A percentile compares a stretch with the other conserved stretches of the same genome.
Conservation (phyloP, 2,113 vertebrate species). For the Condylura cristata region DNA sequence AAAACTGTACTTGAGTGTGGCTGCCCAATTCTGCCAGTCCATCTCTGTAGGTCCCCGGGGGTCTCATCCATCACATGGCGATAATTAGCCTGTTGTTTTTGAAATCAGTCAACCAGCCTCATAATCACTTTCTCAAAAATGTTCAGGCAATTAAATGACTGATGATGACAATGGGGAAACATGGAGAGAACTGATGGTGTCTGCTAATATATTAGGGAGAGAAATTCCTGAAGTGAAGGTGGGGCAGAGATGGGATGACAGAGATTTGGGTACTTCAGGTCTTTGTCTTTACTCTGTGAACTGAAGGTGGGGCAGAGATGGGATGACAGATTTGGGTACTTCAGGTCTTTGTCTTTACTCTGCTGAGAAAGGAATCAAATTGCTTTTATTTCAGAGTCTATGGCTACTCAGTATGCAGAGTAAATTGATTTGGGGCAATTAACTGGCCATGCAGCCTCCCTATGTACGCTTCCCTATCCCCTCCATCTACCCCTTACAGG, state of each 20-base stretch:
- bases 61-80: slow-evolving; percentile 52
- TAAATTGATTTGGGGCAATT: background rate
- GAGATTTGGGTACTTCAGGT: too few species aligned
- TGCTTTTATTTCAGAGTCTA: background rate
- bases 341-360: background rate
- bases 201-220: background rate
- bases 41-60: background rate
- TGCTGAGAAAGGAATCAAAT: background rate
- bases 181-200: background rate
- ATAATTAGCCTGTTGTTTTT: slow-evolving; percentile 64
- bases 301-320: too few species aligned
- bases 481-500: fast-evolving
- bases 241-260: background rate
- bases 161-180: background rate
- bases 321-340: background rate
- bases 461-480: background rate
- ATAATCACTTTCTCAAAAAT: slow-evolving; percentile 66
- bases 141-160: background rate
- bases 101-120: slow-evolving; percentile 64
- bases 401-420: background rate
- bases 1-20: fast-evolving
- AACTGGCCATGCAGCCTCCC: fast-evolving
- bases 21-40: background rate
- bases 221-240: background rate
- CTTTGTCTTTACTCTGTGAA: too few species aligned